Conservation (phyloP, 2,888 invertebrate species). For the Atrina japonica region DNA sequence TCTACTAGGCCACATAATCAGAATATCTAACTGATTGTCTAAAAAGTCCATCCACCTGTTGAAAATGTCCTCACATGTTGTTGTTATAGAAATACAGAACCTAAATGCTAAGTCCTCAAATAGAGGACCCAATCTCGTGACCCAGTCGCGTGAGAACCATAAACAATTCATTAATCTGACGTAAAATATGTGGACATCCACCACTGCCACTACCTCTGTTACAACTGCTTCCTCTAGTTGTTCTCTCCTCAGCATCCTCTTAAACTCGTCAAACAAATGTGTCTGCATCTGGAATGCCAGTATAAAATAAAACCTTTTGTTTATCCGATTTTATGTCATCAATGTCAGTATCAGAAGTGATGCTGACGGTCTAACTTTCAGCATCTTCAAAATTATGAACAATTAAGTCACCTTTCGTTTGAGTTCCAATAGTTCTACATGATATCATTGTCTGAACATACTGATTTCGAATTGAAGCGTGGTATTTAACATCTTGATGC, state of each 20-base stretch:
- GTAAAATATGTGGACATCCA: constrained; percentile 28
- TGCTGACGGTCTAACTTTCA: neutral
- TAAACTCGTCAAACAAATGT: constrained; percentile 46
- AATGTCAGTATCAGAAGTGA: too few species aligned
- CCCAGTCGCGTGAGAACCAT: constrained; percentile 36
- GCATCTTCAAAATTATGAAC: neutral
- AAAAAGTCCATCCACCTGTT: constrained; percentile 45
- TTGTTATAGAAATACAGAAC: constrained; percentile 31
- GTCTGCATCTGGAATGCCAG: constrained; percentile 34
- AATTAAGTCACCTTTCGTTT: neutral
- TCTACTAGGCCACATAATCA: constrained; percentile 39
- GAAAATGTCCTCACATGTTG: constrained; percentile 35
- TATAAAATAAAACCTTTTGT: constrained; percentile 38
- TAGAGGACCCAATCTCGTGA: constrained; percentile 31
- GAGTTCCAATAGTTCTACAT: neutral
- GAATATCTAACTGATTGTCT: constrained; percentile 23
- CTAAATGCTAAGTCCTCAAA: constrained; percentile 39
- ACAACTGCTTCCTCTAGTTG: neutral
- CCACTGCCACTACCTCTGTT: neutral
- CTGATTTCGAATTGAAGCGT: neutral
- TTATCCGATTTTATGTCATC: constrained; percentile 36
- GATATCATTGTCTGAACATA: constrained; percentile 5
- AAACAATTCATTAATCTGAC: constrained; percentile 46
- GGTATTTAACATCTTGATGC: neutral
- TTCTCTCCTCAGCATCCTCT: constrained; percentile 26